Percentiles rank a stretch among this genome's conserved stretches.
Conservation (phyloP, 2,888 invertebrate species). For the Margaritifera margaritifera region DNA sequence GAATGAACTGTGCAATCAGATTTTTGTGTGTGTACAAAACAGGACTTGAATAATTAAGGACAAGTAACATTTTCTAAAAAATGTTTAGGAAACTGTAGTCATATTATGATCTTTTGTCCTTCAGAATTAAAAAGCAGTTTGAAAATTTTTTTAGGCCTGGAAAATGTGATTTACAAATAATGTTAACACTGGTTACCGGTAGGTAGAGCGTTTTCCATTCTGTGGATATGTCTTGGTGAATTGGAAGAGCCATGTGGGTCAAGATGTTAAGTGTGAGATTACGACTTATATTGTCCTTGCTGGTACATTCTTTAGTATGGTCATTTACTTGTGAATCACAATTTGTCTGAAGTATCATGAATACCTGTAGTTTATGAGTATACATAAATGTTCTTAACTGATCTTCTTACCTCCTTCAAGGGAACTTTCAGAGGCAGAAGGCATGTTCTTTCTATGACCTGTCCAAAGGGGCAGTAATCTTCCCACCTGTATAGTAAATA, state of each 20-base stretch:
- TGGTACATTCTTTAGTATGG: slow-evolving; percentile 18
- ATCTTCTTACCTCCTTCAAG: slow-evolving; percentile 75
- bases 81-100: too few relatives aligned
- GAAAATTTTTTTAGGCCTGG: too few relatives aligned
- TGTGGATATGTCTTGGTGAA: too few relatives aligned
- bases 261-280: neutral
- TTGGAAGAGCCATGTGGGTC: neutral
- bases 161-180: too few relatives aligned
- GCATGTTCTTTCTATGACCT: slow-evolving; percentile 80
- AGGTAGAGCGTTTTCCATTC: too few relatives aligned
- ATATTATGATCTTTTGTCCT: too few relatives aligned
- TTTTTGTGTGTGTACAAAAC: too few relatives aligned
- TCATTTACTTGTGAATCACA: slow-evolving; percentile 19
- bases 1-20: too few relatives aligned
- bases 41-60: too few relatives aligned
- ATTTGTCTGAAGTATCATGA: slow-evolving; percentile 7
- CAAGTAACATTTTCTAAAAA: too few relatives aligned
- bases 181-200: too few relatives aligned
- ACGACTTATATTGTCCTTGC: slow-evolving; percentile 9
- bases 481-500: slow-evolving; percentile 68
- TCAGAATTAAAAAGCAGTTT: too few relatives aligned
- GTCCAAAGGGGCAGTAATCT: slow-evolving; percentile 75
- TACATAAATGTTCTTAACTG: neutral
- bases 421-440: slow-evolving; percentile 87
- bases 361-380: neutral